Evolutionary conservation across 1,140 invertebrate genomes (phyloP).

Genomic region (Elysia chlorotica): DNA sequence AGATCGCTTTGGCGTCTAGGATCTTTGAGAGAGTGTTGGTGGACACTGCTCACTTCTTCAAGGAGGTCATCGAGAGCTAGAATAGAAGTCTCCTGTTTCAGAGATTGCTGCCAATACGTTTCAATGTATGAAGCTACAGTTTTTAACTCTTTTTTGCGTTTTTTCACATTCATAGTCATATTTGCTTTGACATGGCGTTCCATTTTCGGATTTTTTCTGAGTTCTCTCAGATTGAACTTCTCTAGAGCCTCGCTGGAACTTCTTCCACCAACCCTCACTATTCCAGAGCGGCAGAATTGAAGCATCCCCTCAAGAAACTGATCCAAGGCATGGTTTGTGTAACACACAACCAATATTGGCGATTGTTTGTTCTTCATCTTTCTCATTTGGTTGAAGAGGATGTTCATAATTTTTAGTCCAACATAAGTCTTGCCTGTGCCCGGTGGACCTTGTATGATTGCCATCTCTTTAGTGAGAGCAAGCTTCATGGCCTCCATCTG

Average conservation of each 20-base stretch:
- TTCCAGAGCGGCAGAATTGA: slow-evolving; percentile 11
- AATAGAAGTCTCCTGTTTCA: slow-evolving; percentile 8
- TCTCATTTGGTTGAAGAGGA: slow-evolving; percentile 55
- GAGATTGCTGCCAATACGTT: slow-evolving; percentile 7
- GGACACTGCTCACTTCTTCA: slow-evolving; percentile 4
- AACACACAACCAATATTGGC: slow-evolving; percentile 80
- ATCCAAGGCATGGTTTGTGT: slow-evolving; percentile 87
- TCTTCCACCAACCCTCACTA: slow-evolving; percentile 21
- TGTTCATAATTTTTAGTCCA: slow-evolving; percentile 58
- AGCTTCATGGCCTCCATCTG: slow-evolving; percentile 62
- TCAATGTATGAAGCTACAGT: background rate
- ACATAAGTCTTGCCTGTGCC: slow-evolving; percentile 60
- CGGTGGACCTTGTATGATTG: slow-evolving; percentile 73
- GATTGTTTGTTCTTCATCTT: background rate
- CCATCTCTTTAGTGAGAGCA: slow-evolving; percentile 64
- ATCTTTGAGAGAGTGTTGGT: background rate
- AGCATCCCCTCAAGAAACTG: slow-evolving; percentile 71
- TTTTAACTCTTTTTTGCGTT: background rate
- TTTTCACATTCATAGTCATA: background rate
- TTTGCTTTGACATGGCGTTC: background rate
- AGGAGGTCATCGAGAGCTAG: background rate
- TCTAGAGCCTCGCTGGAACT: slow-evolving; percentile 4
- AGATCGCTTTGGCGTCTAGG: background rate
- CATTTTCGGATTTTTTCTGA: background rate
- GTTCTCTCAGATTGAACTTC: slow-evolving; percentile 14